phyloP scores from a whole-genome alignment of 2,888 invertebrate genomes.

The Eumacrocentrus americanus region DNA sequence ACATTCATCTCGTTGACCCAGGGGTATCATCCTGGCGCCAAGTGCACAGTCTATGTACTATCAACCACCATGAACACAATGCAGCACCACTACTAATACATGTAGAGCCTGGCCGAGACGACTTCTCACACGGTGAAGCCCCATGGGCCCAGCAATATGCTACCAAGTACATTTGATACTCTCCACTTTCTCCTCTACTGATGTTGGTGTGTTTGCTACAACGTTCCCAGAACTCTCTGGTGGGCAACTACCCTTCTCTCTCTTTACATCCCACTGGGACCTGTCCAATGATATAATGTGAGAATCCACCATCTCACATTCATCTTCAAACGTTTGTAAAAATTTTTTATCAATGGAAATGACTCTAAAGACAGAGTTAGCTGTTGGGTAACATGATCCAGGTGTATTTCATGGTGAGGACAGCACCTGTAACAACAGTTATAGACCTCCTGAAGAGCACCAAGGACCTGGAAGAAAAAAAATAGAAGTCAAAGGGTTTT shows the following conservation, averaged over 20 bases:
- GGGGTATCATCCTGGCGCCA: slow-evolving; percentile 50
- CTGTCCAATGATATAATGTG: too few species aligned
- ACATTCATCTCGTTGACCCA: slow-evolving; percentile 37
- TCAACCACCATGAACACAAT: slow-evolving; percentile 48
- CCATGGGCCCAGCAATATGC: slow-evolving; percentile 56
- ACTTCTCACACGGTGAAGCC: slow-evolving; percentile 53
- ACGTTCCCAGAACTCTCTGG: too few species aligned
- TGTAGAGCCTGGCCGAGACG: slow-evolving; percentile 31
- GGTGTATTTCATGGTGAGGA: too few species aligned
- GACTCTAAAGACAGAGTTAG: too few species aligned
- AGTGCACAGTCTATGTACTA: slow-evolving; percentile 38
- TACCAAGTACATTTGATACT: slow-evolving; percentile 53
- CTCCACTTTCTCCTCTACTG: slow-evolving; percentile 40
- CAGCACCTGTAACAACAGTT: slow-evolving; percentile 18
- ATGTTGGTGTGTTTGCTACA: too few species aligned
- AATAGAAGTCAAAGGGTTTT: background rate
- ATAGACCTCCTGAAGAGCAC: too few species aligned
- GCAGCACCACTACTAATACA: slow-evolving; percentile 32
- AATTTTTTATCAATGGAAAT: too few species aligned
- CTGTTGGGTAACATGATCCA: too few species aligned
- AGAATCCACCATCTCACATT: too few species aligned
- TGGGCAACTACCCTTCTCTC: too few species aligned
- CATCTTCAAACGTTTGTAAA: too few species aligned
- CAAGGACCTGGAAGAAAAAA: background rate
- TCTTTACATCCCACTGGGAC: too few species aligned